Evolutionary conservation across 2,113 vertebrate genomes (phyloP).

Genomic region (Mobula birostris): DNA sequence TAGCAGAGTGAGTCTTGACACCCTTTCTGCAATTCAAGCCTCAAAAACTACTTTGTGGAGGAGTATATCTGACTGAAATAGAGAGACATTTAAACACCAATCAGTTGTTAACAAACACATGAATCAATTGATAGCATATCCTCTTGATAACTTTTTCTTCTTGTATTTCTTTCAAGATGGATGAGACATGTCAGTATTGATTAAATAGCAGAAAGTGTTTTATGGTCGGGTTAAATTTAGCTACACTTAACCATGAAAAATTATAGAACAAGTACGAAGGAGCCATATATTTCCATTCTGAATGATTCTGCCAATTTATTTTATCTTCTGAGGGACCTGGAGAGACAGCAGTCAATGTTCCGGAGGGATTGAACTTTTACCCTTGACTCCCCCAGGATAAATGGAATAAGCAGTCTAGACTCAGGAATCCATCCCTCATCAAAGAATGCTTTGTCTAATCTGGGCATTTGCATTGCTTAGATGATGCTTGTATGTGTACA

Average conservation of each 20-base stretch:
- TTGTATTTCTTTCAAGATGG: not conserved
- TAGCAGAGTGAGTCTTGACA: not conserved
- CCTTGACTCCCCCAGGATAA: not conserved
- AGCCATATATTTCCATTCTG: not conserved
- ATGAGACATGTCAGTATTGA: not conserved
- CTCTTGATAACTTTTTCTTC: not conserved
- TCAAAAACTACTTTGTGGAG: not conserved
- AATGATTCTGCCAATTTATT: not conserved
- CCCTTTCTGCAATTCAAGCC: not conserved
- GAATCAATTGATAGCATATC: not conserved
- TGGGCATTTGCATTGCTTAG: not conserved
- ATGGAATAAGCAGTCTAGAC: not conserved
- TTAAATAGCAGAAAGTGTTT: not conserved
- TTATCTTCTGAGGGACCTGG: not conserved
- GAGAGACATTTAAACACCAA: not conserved
- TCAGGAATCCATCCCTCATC: not conserved
- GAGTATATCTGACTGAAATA: not conserved
- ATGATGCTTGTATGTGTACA: not conserved
- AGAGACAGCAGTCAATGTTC: not conserved
- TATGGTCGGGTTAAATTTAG: not conserved
- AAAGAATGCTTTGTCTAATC: not conserved
- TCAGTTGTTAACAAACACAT: not conserved
- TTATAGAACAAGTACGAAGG: not conserved
- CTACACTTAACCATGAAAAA: not conserved
- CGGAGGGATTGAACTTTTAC: not conserved